Base-by-base conservation (phyloP, 2,888 invertebrate genomes). In the Mesorhabditis sp. region DNA sequence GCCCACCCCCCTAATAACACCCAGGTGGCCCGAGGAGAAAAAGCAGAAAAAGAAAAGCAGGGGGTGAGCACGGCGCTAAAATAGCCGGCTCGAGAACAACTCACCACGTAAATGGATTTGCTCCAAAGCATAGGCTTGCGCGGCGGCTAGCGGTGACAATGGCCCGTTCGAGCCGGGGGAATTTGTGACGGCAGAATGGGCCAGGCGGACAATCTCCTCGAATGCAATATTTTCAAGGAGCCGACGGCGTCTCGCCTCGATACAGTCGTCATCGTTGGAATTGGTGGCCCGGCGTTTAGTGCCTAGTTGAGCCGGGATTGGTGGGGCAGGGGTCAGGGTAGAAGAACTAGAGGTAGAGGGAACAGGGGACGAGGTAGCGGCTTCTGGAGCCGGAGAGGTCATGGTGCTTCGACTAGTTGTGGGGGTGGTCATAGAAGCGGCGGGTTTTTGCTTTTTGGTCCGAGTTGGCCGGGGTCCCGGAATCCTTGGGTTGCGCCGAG, bases 191-290 rank as follows among this genome's bases (percentile, higher is more conserved):
- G 58, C 58, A 10, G 58, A 50, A 50, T 50, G 58, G n/a, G 58
- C 58, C 58, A 50, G n/a, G 7, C 58, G 7, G 7, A 50, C 58
- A n/a, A 50, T 50, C n/a, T 50, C 58, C n/a, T 50, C 58, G 58
- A 50, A 50, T 13, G 58, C 58, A 50, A 50, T 13, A n/a, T 10
- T 50, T 13, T 50, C 58, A 10, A 50, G 7, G n/a, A 50, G 7
- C 7, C 58, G 58, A 50, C 58, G 58, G n/a, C 58, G 58, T 50
- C 58, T 50, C 58, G n/a, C n/a, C 58, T 50, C 58, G n/a, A 50
- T 50, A 50, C 58, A 50, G 10, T 50, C 58, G 58, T 50, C 58
- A n/a, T 50, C 58, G n/a, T 50, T 50, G 58, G 58, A 50, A 50
- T 50, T 50, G 58, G 7, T 50, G 7, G 58, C 7, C 10, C 58